Evolutionary conservation across 2,888 invertebrate species (phyloP), one percentile per base, ranked within the genome.

Genomic region (Chalcosyrphus nemorum): DNA sequence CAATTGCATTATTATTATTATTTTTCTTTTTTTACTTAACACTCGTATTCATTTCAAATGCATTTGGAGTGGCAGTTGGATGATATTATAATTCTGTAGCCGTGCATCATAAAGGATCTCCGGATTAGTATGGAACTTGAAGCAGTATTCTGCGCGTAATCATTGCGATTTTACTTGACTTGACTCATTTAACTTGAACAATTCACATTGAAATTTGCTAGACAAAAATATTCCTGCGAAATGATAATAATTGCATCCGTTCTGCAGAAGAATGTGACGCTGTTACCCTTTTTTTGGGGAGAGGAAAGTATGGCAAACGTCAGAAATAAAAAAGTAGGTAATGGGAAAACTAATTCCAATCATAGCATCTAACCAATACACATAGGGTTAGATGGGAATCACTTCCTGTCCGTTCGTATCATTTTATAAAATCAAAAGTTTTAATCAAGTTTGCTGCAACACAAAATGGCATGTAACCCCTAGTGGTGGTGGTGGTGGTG

Each of bases 361-460:
- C 70, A 74, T 68, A 32, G 9, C 80, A 66, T 75, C 54, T 61
- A 54, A 54, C 66, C 52, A 27, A 35, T 35, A 52, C 65, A 15
- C 13, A 17, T 24, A 57, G 74, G 59, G 68, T 17, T 45, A 45
- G n/a, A n/a, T n/a, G n/a, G n/a, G 38, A 54, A 66, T 54, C 66
- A 56, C 70, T 43, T 81, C 38, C 70, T 76, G 81, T 65, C 76
- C 76, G 57, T 63, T 70, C 50, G 41, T 81, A 76, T 81, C 81
- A 81, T 65, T 81, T 76, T 76, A 81, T 76, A 32, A 81, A 81
- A 81, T 81, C 76, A 81, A 81, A 81, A 81, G 76, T 81, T 70
- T 76, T 76, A 81, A 81, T 76, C 76, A 76, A 81, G 63, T 81
- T 81, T 75, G 76, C 43, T 81, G 81, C 76, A 81, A 59, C 70